Percentiles rank a stretch among this genome's conserved stretches.
Conservation (phyloP, 2,888 invertebrate species). For the Entomobrya proxima region DNA sequence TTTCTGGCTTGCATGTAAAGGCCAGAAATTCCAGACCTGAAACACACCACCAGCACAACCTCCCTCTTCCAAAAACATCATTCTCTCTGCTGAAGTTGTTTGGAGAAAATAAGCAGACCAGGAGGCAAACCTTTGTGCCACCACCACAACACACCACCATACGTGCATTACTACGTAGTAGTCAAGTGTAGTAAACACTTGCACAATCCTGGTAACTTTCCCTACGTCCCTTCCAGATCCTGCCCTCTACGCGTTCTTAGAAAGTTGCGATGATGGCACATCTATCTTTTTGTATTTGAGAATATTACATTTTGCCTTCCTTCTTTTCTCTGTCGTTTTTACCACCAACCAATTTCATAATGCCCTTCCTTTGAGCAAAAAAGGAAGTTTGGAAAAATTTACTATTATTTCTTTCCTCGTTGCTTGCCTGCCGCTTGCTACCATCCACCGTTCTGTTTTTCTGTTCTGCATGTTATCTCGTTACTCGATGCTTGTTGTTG, state of each 20-base stretch:
- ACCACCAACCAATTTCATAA: conserved; percentile 20
- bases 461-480: background rate
- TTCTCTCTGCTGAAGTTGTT: conserved; percentile 4
- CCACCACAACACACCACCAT: background rate
- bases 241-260: background rate
- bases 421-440: background rate
- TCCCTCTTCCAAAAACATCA: conserved; percentile 15
- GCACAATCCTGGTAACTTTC: too few relatives aligned
- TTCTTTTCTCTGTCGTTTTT: conserved; percentile 3
- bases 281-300: conserved; percentile 1
- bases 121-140: conserved; percentile 13
- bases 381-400: conserved; percentile 28
- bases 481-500: conserved; percentile 39
- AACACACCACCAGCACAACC: conserved; percentile 3
- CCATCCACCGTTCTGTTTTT: background rate
- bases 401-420: background rate
- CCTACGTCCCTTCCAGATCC: background rate
- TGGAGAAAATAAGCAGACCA: conserved; percentile 2
- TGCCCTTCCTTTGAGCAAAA: background rate
- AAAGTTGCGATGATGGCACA: background rate
- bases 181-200: too few relatives aligned
- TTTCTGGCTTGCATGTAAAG: background rate
- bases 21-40: background rate
- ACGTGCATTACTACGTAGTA: background rate
- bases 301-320: conserved; percentile 1